A percentile compares a stretch with the other conserved stretches of the same genome.
These are phyloP conservation scores for Phrynocephalus forsythii DNA, from an alignment of 2,797 vertebrate genomes.

Conservation along the genomic window DNA sequence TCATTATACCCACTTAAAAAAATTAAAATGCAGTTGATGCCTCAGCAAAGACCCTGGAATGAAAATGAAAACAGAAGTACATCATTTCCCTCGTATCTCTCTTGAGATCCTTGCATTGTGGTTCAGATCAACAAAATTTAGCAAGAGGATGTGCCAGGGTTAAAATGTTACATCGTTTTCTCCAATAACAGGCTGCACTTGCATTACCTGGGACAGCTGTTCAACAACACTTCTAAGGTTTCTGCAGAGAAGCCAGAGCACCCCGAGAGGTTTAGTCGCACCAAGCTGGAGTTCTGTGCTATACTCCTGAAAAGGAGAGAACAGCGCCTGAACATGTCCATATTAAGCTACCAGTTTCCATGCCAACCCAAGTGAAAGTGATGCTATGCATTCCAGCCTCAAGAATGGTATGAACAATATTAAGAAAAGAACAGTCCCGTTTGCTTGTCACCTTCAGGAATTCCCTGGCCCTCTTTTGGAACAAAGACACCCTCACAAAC, in stretches of 20 bases:
- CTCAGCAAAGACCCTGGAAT: neutral
- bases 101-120: neutral
- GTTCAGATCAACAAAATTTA: neutral
- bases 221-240: conserved; percentile 81
- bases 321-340: neutral
- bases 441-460: neutral
- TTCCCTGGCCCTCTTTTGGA: neutral
- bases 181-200: neutral
- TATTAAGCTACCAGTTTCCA: neutral
- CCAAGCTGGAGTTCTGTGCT: conserved; percentile 81
- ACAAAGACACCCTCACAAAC: neutral
- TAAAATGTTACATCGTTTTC: neutral
- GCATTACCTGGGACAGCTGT: conserved; percentile 82
- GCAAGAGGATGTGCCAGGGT: neutral
- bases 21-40: neutral
- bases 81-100: neutral
- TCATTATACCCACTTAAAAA: too few relatives aligned
- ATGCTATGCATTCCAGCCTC: too few relatives aligned
- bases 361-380: too few relatives aligned
- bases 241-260: conserved; percentile 87
- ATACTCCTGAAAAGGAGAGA: conserved; percentile 78
- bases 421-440: too few relatives aligned
- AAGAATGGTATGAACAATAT: too few relatives aligned
- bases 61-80: neutral
- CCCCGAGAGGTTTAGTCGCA: conserved; percentile 88